Evolutionary conservation across 2,113 vertebrate species (phyloP).

Genomic region (Gorsachius goisagi): DNA sequence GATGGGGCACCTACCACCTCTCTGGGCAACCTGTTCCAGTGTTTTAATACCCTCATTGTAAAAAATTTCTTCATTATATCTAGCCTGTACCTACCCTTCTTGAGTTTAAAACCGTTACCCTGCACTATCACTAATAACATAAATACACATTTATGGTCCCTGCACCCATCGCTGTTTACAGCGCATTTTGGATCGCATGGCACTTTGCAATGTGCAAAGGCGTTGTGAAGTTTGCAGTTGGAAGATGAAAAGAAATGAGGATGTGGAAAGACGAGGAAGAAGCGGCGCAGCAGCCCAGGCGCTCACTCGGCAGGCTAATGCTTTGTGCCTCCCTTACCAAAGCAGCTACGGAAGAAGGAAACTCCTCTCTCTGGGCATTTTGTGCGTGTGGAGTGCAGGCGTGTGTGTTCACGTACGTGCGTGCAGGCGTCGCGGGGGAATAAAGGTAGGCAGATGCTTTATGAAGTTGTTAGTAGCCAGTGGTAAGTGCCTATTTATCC

Average conservation of each 20-base stretch:
- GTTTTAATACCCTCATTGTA: not conserved
- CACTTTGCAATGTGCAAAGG: not conserved
- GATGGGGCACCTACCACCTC: not conserved
- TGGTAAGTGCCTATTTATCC: not conserved
- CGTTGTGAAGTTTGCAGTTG: not conserved
- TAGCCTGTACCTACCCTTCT: too few species aligned
- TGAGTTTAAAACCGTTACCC: not conserved
- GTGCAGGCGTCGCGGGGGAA: accelerated
- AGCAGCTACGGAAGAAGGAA: not conserved
- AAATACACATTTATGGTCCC: not conserved
- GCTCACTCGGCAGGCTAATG: not conserved
- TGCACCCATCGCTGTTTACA: not conserved
- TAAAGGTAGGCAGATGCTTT: not conserved
- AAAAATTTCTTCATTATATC: not conserved
- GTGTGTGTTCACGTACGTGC: too few species aligned
- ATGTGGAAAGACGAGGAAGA: not conserved
- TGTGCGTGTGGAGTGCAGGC: accelerated
- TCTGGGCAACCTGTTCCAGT: not conserved
- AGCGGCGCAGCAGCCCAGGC: not conserved
- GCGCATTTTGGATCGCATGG: accelerated
- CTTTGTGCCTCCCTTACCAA: not conserved
- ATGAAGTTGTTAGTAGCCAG: not conserved
- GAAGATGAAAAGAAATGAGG: not conserved
- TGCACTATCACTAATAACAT: not conserved
- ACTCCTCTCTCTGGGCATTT: not conserved